Evolutionary conservation across 2,113 vertebrate species (phyloP), one percentile per base, ranked within the genome.

Genomic region (Coreoperca whiteheadi): DNA sequence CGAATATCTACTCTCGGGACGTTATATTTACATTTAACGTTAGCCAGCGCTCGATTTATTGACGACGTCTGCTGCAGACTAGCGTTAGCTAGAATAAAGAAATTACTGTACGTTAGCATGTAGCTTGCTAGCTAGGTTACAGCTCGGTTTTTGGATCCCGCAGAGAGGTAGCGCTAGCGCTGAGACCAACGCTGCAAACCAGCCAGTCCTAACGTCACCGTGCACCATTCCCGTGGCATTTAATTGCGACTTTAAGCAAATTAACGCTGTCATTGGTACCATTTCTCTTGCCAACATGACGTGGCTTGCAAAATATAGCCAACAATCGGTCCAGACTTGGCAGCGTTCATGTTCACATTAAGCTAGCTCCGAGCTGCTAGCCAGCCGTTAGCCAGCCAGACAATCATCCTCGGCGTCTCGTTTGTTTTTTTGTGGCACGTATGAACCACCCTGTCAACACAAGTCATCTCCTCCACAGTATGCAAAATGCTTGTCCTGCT

Each of bases 361-460:
- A 48, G 75, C 82, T 79, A 28, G 3, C 4, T 15, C 12, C 16
- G 10, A 28, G 34, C 74, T 41, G 71, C 64, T 84, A 79, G 2
- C 50, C 56, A 20, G 3, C 20, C 20, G 53, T 82, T 76, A 81
- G 78, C 65, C 1, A 30, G 68, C 70, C 56, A 51, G 51, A 57
- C 15, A 23, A 1, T 50, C 69, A 70, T 0, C 32, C 43, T 71
- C 67, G 54, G 46, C 59, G 51, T 82, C 28, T 83, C 82, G n/a
- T 93, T 87, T 89, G 80, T 88, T 75, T 81, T 88, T 75, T 81
- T 68, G 43, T 74, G 43, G 25, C 18, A 12, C 68, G 34, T 16
- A 21, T 73, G 21, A 72, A 46, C 20, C 12, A 68, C 16, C 65
- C 9, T 18, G 30, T 65, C 65, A 41, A 59, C 54, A 25, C 37